Conservation (phyloP, 1,140 invertebrate species). For the Phthorimaea operculella region DNA sequence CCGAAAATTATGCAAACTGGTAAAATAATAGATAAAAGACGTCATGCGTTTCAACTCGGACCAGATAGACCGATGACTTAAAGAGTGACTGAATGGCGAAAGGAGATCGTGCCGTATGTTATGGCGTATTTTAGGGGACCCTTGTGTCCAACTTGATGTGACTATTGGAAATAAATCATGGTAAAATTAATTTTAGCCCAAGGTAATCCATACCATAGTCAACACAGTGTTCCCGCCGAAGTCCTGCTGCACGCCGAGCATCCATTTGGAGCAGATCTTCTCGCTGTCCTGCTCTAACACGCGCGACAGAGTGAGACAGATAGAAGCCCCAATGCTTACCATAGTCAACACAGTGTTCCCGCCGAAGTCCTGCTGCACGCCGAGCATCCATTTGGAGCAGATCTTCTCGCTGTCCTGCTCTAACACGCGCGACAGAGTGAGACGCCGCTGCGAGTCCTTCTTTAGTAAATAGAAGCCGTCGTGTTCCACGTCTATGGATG, state of each 20-base stretch:
- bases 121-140: too few relatives aligned
- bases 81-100: too few relatives aligned
- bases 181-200: too few relatives aligned
- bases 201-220: conserved; percentile 54
- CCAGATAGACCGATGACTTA: too few relatives aligned
- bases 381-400: conserved; percentile 84
- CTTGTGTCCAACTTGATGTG: too few relatives aligned
- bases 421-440: conserved; percentile 90
- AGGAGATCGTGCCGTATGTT: too few relatives aligned
- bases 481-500: conserved; percentile 73
- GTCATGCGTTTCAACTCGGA: too few relatives aligned
- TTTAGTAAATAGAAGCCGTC: conserved; percentile 96
- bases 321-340: conserved; percentile 85
- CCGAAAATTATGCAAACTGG: too few relatives aligned
- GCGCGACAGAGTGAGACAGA: conserved; percentile 86
- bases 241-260: conserved; percentile 78
- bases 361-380: conserved; percentile 75
- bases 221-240: conserved; percentile 73
- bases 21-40: too few relatives aligned
- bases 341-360: conserved; percentile 72
- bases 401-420: conserved; percentile 89
- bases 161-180: too few relatives aligned
- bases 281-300: conserved; percentile 90
- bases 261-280: conserved; percentile 88
- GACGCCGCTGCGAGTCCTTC: conserved; percentile 95